phyloP scores from a whole-genome alignment of 2,113 vertebrate genomes.

The Aleadryas rufinucha region DNA sequence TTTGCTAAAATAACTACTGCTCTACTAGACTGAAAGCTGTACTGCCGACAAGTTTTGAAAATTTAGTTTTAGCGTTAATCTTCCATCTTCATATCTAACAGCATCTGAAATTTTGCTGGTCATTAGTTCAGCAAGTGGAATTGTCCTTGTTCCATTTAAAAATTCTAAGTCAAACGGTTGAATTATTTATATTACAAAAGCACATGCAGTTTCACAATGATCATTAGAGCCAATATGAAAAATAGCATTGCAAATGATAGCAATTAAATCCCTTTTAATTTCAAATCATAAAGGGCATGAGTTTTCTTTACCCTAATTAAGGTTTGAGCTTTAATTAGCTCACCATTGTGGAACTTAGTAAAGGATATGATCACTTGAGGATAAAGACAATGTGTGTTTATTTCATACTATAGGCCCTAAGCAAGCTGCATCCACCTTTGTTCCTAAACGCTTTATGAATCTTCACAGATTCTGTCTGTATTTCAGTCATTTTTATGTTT shows the following conservation, averaged over 20 bases:
- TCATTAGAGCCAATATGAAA: slow-evolving; percentile 4
- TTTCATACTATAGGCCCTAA: not conserved
- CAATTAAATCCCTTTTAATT: slow-evolving; percentile 27
- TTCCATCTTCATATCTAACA: not conserved
- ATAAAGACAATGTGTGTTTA: not conserved
- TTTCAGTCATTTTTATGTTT: not conserved
- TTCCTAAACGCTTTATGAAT: not conserved
- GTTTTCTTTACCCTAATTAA: slow-evolving; percentile 30
- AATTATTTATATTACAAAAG: slow-evolving; percentile 17
- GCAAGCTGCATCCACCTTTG: not conserved
- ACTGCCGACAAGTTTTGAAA: not conserved
- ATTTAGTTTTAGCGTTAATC: not conserved
- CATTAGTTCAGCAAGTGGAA: not conserved
- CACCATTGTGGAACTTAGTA: not conserved
- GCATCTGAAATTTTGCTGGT: not conserved
- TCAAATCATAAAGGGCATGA: not conserved
- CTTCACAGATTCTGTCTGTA: not conserved
- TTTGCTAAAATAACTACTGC: not conserved
- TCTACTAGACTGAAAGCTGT: not conserved
- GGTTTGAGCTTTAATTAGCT: not conserved
- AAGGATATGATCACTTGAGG: not conserved
- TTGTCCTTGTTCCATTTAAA: not conserved
- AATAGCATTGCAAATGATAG: not conserved
- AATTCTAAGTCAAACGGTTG: not conserved
- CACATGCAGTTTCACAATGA: not conserved